phyloP scores from a whole-genome alignment of 2,113 vertebrate species.

The Dermatemys mawii region DNA sequence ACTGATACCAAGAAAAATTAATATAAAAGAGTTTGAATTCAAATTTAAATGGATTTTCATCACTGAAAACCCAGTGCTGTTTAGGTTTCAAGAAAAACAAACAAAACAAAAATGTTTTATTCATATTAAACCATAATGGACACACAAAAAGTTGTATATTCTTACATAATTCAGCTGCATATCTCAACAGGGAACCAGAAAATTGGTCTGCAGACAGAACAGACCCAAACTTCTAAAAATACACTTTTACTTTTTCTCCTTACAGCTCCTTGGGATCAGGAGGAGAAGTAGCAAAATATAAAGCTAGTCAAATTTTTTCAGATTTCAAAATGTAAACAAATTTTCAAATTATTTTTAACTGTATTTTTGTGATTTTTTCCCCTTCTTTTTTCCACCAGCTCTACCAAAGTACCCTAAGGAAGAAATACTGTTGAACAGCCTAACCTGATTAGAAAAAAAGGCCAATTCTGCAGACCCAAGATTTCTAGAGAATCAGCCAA shows the following conservation, averaged over 20 bases:
- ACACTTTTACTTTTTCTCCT: background rate
- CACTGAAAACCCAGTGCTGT: background rate
- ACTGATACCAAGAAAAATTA: background rate
- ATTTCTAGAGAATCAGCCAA: background rate
- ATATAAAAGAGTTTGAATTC: background rate
- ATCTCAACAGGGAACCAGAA: background rate
- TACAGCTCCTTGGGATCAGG: background rate
- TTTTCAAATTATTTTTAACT: background rate
- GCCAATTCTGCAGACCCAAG: background rate
- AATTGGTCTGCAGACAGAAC: background rate
- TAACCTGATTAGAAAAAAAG: background rate
- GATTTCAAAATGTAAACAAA: background rate
- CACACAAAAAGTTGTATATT: background rate
- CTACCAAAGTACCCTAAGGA: background rate
- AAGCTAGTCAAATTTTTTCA: background rate
- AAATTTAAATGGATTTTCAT: background rate
- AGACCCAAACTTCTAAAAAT: background rate
- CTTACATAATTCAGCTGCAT: background rate
- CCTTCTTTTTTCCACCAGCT: background rate
- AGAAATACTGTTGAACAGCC: background rate
- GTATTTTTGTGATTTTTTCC: background rate
- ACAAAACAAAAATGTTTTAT: background rate
- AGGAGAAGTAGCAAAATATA: background rate
- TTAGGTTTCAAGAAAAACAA: background rate
- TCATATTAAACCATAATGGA: background rate